A percentile compares a stretch with the other conserved stretches of the same genome.
These are phyloP conservation scores for Tadarida brasiliensis DNA, from an alignment of 2,797 vertebrate species.

Conservation along the genomic window DNA sequence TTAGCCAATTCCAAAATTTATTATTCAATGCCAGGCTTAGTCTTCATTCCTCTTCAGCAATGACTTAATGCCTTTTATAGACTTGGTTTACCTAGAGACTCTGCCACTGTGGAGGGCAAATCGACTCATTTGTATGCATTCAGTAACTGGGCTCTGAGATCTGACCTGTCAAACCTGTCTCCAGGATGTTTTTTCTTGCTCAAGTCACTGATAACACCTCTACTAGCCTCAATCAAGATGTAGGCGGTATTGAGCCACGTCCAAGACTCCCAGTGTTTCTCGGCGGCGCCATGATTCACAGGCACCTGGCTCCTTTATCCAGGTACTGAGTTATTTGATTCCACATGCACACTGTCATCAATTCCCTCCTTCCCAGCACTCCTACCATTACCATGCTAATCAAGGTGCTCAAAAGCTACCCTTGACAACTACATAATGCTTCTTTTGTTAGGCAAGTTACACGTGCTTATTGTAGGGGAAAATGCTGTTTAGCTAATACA, in stretches of 20 bases:
- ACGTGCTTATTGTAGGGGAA: not conserved
- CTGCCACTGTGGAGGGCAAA: not conserved
- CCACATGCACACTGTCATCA: not conserved
- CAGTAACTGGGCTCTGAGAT: not conserved
- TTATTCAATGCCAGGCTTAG: not conserved
- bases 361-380: not conserved
- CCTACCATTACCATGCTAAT: not conserved
- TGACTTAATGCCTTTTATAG: not conserved
- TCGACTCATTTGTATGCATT: not conserved
- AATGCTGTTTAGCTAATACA: not conserved
- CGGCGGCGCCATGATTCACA: not conserved
- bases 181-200: not conserved
- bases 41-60: not conserved
- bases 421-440: not conserved
- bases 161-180: not conserved
- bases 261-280: not conserved
- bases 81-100: not conserved
- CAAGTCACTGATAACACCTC: not conserved
- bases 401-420: not conserved
- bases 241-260: not conserved
- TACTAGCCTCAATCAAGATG: not conserved
- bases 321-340: not conserved
- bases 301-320: not conserved
- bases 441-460: not conserved
- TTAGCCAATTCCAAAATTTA: not conserved